Evolutionary conservation across 1,140 invertebrate genomes (phyloP), one percentile per base, ranked within the genome.

Genomic region (Drosophila lacteicornis): DNA sequence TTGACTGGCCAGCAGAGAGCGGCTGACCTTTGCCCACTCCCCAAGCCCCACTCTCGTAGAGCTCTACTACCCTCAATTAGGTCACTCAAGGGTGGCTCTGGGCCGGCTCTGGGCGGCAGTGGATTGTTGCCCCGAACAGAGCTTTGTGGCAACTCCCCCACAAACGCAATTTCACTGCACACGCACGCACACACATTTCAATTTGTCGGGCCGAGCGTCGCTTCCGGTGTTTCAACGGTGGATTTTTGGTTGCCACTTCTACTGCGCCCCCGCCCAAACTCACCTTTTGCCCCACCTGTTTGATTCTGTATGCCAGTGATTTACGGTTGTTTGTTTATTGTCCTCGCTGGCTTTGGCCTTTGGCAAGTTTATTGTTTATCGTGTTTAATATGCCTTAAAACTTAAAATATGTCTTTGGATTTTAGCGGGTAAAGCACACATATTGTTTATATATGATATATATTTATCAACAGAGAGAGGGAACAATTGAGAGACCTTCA

Each of bases 141-240:
- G 36, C 22, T 46, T 63, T 46, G 66, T 45, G 77, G 36, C 55
- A 47, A 13, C 25, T 40, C 50, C 45, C 43, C 43, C 47, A 40
- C 63, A 66, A 76, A 82, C 63, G 62, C 75, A 82, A 86, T 84
- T 81, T 81, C 53, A 47, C n/a, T 66, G 62, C 76, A 80, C 62
- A 80, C 83, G 76, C 80, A 87, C 51, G 19, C 50, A 17, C 25
- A 1, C 30, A 15, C 4, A 77, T 88, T 87, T 79, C 68, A 73
- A 88, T 87, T 80, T 83, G n/a, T 77, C 79, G 19, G 79, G 42
- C 13, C 22, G 7, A 45, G 13, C 19, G 17, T 33, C 30, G 63
- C 55, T 57, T 49, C 40, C 51, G 57, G 58, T 33, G 12, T 40
- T 61, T 25, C 40, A 46, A n/a, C 25, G 30, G 9, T 47, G 45